A percentile compares a stretch with the other conserved stretches of the same genome.
Conservation (phyloP, 2,113 vertebrate species). For the Thalassoma bifasciatum region DNA sequence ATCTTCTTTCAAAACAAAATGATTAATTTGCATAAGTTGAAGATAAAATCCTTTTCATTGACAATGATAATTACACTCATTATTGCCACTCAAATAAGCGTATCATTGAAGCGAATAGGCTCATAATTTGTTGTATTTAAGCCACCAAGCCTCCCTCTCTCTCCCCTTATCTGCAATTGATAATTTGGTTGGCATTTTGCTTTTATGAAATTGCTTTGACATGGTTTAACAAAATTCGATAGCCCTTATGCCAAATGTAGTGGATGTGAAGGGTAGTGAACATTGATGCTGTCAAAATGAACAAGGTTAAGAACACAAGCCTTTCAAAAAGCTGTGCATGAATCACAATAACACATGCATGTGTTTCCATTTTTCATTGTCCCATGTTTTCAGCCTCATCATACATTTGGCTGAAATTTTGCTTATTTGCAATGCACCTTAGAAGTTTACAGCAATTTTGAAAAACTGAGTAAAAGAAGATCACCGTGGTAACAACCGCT, state of each 20-base stretch:
- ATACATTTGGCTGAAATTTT: no score
- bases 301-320: neutral
- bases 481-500: no score
- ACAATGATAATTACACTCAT: constrained; percentile 61
- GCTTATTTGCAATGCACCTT: no score
- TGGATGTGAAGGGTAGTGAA: neutral
- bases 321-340: neutral
- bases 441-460: no score
- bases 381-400: no score
- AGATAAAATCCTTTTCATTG: constrained; percentile 63
- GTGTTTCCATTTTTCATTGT: neutral
- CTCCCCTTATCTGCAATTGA: constrained; percentile 19
- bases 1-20: constrained; percentile 53
- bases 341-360: neutral
- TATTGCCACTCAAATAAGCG: constrained; percentile 59
- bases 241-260: neutral
- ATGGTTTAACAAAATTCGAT: neutral
- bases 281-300: neutral
- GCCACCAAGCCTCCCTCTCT: constrained; percentile 40
- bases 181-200: constrained; percentile 38
- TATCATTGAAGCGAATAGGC: constrained; percentile 52
- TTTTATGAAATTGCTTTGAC: constrained; percentile 27
- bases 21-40: constrained; percentile 63
- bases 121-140: constrained; percentile 66
- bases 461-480: no score